Base-by-base conservation (phyloP, 1,140 invertebrate genomes). In the Callitettix versicolor region DNA sequence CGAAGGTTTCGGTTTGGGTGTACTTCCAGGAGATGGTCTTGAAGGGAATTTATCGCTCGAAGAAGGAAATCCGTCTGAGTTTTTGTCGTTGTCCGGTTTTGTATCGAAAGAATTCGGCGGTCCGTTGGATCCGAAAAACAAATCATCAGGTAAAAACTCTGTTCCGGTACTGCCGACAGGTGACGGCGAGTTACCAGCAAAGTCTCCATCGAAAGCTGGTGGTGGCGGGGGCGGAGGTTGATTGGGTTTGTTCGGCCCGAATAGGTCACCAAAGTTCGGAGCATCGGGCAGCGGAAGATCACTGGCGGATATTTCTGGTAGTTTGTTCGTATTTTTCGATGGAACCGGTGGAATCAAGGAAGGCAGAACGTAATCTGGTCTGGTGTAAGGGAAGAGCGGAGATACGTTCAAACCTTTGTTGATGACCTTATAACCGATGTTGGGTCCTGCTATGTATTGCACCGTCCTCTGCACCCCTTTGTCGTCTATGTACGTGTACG, bases 401-500 rank as follows among this genome's bases (percentile, higher is more conserved):
- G 77, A 64, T 66, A 68, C 65, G 65, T 74, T 55, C 61, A 78
- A 76, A 34, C 73, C 75, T 59, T 76, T 79, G 63, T 79, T 80
- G 17, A 85, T 70, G 2, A 86, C 78, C 9, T 80, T 73, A 59
- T 84, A 86, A n/a, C 83, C 83, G 26, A 83, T 86, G 30, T 80
- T 78, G 0, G 83, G 82, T 1, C 83, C 83, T 1, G 83, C 83
- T 56, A 84, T 83, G 63, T 86, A 86, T 63, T 85, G 76, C 1
- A 84, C 81, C 0, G 82, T 80, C 50, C 72, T 75, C 69, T 84
- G 81, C 18, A 81, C 75, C 1, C 82, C 81, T 72, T 84, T 82
- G 61, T 85, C 81, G 63, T 85, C 84, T 14, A 85, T 66, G 64
- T 83, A 86, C 4, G 82, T 82, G 67, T 85, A 86, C 0, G 82